Percentiles rank a stretch among this genome's conserved stretches.
Evolutionary conservation across 2,888 invertebrate species (phyloP).

Genomic region (Mycalesis mineus): DNA sequence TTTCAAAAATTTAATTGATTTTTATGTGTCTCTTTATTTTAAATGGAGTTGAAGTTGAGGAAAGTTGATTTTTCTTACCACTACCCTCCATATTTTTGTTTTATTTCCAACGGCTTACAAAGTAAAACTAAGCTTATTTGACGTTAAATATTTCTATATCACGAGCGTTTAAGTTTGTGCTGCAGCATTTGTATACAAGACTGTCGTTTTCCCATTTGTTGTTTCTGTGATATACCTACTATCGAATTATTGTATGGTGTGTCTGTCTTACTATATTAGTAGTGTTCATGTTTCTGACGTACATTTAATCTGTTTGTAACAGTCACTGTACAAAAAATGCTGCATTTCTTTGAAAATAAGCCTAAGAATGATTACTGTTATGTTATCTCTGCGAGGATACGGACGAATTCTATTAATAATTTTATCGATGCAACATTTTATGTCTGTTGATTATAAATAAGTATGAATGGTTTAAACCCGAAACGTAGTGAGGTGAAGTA

Average conservation of each 20-base stretch:
- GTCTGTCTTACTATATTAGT: slow-evolving; percentile 20
- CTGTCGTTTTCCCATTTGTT: slow-evolving; percentile 41
- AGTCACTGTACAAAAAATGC: background rate
- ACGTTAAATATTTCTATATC: too few relatives aligned
- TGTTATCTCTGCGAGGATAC: background rate
- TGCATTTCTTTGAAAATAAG: background rate
- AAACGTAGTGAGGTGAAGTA: slow-evolving; percentile 25
- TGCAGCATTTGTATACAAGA: slow-evolving; percentile 33
- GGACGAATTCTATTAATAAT: background rate
- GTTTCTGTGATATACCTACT: slow-evolving; percentile 45
- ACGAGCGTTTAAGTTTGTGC: background rate
- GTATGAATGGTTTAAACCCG: slow-evolving; percentile 29
- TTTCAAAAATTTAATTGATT: too few relatives aligned
- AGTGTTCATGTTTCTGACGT: slow-evolving; percentile 11
- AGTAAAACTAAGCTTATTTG: too few relatives aligned
- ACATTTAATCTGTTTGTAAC: background rate
- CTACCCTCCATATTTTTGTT: too few relatives aligned
- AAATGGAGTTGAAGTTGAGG: too few relatives aligned
- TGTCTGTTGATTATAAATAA: slow-evolving; percentile 10
- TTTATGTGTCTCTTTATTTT: too few relatives aligned
- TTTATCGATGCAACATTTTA: background rate
- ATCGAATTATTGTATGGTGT: slow-evolving; percentile 9
- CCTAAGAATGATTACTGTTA: background rate
- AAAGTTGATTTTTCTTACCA: too few relatives aligned
- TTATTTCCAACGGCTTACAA: too few relatives aligned